Evolutionary conservation across 1,140 invertebrate species (phyloP).

Genomic region (Heterodera carotae): DNA sequence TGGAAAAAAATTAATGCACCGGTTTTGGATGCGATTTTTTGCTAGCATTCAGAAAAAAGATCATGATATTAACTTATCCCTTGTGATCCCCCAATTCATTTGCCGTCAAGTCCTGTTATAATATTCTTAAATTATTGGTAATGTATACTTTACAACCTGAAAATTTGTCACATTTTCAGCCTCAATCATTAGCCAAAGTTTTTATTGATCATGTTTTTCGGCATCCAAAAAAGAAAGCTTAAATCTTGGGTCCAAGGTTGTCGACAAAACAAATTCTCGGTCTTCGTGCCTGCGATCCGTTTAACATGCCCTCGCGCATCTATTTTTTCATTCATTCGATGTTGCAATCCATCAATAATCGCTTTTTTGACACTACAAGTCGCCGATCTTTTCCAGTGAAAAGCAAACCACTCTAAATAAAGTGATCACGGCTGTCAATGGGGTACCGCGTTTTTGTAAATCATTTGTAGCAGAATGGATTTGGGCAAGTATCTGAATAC

Average conservation of each 20-base stretch:
- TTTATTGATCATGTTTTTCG: background rate
- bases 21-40: background rate
- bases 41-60: background rate
- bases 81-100: background rate
- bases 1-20: background rate
- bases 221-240: slow-evolving; percentile 6
- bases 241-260: background rate
- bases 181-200: background rate
- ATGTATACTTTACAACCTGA: slow-evolving; percentile 2
- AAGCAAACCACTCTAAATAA: too few relatives aligned
- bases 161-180: background rate
- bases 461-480: too few relatives aligned
- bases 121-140: too few relatives aligned
- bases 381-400: too few relatives aligned
- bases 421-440: too few relatives aligned
- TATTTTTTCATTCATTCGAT: too few relatives aligned
- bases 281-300: background rate
- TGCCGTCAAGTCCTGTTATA: too few relatives aligned
- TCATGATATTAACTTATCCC: background rate
- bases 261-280: background rate
- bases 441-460: too few relatives aligned
- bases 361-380: too few relatives aligned
- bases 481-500: too few relatives aligned
- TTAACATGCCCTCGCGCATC: background rate
- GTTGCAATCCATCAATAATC: too few relatives aligned